Evolutionary conservation across 1,140 invertebrate species (phyloP).

Genomic region (Oscheius sp.): DNA sequence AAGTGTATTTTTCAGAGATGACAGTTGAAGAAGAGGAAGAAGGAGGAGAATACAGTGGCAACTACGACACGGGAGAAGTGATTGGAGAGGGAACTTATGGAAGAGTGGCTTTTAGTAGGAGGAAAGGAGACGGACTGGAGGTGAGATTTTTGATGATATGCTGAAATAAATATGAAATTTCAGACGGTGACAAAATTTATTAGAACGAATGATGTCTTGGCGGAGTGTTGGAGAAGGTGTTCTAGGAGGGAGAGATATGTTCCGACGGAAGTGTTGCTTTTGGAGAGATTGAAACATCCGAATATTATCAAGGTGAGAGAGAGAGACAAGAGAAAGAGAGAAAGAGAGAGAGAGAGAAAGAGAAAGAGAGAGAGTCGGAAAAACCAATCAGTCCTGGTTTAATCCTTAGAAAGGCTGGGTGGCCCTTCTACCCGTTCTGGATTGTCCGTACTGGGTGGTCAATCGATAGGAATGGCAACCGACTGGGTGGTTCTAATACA

Average conservation of each 20-base stretch:
- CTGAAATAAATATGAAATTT: not conserved
- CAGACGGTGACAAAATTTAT: slow-evolving; percentile 73
- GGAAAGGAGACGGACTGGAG: slow-evolving; percentile 68
- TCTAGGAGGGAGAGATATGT: slow-evolving; percentile 60
- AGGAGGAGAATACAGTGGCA: slow-evolving; percentile 65
- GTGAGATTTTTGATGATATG: slow-evolving; percentile 42
- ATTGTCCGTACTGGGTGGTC: too few species aligned
- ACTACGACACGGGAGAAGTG: slow-evolving; percentile 72
- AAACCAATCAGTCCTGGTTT: too few species aligned
- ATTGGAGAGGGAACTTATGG: slow-evolving; percentile 77
- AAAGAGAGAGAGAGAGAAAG: too few species aligned
- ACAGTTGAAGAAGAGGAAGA: not conserved
- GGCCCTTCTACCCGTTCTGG: too few species aligned
- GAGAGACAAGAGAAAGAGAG: too few species aligned
- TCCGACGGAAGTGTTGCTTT: slow-evolving; percentile 71
- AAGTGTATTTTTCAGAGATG: not conserved
- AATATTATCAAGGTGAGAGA: slow-evolving; percentile 68
- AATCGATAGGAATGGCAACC: too few species aligned
- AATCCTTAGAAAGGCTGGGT: too few species aligned
- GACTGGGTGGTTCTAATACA: too few species aligned
- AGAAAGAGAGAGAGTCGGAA: too few species aligned
- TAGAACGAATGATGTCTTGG: slow-evolving; percentile 71
- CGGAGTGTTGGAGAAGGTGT: slow-evolving; percentile 69
- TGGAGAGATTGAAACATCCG: slow-evolving; percentile 70
- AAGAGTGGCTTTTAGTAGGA: slow-evolving; percentile 71